Base-by-base conservation (phyloP, 2,113 vertebrate genomes). In the Scortum barcoo region DNA sequence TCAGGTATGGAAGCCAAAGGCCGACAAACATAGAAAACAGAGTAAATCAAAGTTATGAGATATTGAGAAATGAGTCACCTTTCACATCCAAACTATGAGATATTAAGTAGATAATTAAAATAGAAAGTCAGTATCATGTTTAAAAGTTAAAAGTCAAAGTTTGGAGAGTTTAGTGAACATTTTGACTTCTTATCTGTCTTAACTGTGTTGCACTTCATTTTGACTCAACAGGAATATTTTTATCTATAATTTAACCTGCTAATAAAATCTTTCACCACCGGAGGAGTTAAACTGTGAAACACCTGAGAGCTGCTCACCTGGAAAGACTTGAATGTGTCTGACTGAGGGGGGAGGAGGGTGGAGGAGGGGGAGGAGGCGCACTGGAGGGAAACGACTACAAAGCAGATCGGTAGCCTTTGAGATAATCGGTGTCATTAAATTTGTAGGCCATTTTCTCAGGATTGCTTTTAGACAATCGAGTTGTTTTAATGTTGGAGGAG, bases 371-470 rank as follows among this genome's bases (percentile, higher is more conserved):
- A 7, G 24, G 33, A 11, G 40, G 26, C 1, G 36, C 2, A 36
- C 68, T 46, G 28, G 61, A 77, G 80, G 79, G 71, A 46, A 74
- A 22, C 73, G 54, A 79, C 69, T 71, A 83, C 76, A 90, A 85
- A 89, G 83, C 62, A 63, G 76, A 70, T 76, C 50, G 80, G 81
- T 67, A 76, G 79, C 71, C 70, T 78, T 58, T 65, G 76, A 78
- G 77, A 73, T 88, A 84, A 84, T 68, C 56, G 66, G 58, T 44
- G 82, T 80, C 80, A 84, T 89, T 86, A 80, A 75, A 88, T 83
- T 84, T 86, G 76, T 68, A 84, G 46, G 56, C 38, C 28, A 11
- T 76, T 80, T 85, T 88, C 73, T 75, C 75, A 71, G 78, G 56
- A 51, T 65, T 28, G 44, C 62, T 86, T 69, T 76, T 40, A 77